Base-by-base conservation (phyloP, 2,797 vertebrate species). In the Distichodus sexfasciatus region DNA sequence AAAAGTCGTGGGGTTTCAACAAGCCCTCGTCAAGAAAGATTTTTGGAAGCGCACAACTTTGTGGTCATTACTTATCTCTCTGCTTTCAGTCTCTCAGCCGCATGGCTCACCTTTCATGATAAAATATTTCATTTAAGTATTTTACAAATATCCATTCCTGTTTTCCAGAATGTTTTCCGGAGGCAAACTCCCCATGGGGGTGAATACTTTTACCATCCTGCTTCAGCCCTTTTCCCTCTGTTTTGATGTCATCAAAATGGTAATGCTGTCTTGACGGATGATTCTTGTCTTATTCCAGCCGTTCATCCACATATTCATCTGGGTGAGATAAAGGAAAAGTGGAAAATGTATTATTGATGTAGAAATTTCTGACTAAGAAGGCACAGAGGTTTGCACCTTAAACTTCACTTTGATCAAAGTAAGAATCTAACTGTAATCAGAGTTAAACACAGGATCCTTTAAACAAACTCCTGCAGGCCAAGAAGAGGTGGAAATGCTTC, bases 91-190 rank as follows among this genome's bases (percentile, higher is more conserved):
- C 21, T 59, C 43, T 43, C 55, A 57, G 48, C 76, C 38, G 24
- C 17, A 36, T 51, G 65, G 77, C 57, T 66, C 15, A 72, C 44
- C 15, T 71, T 41, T 63, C 47, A 46, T 75, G 54, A 41, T 50
- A 71, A 80, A 58, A 72, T 65, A 66, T 29, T 40, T 38, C 6
- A 14, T 31, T 38, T 44, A 73, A 33, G 67, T 58, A 41, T 62
- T 41, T 65, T 68, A 82, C 73, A 75, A 79, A 80, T 72, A 69
- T 9, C n/a, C 46, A 62, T 26, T 64, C 40, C 70, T 51, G 35
- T 36, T 64, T 43, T 61, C 55, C 33, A 21, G 47, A 48, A 54
- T 50, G 47, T 15, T n/a, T n/a, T n/a, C n/a, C n/a, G n/a, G 50
- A 54, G 64, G 51, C 59, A 28, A 58, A 43, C 44, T 66, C 64